These are phyloP conservation scores for Oeneis ivallda DNA, from an alignment of 2,888 invertebrate species.

Conservation along the genomic window DNA sequence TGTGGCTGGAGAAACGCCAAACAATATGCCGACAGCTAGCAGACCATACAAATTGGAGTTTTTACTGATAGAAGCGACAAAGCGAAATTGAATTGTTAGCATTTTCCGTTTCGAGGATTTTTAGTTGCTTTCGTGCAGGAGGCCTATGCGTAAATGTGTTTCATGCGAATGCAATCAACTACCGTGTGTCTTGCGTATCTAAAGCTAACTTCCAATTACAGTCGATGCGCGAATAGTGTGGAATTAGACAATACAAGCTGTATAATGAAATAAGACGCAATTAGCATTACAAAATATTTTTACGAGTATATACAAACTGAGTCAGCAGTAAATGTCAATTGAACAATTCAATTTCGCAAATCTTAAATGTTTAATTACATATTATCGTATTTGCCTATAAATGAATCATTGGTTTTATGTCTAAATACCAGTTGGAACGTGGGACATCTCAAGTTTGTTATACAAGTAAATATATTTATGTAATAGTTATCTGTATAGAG, in stretches of 20 bases:
- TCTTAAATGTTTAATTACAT: constrained; percentile 31
- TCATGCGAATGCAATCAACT: constrained; percentile 66
- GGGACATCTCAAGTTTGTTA: constrained; percentile 38
- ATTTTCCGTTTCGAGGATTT: constrained; percentile 73
- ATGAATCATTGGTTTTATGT: constrained; percentile 22
- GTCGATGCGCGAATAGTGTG: constrained; percentile 38
- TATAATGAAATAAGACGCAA: constrained; percentile 33
- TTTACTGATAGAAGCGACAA: constrained; percentile 72
- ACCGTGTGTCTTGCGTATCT: constrained; percentile 58
- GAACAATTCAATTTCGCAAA: constrained; percentile 58
- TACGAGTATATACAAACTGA: constrained; percentile 43
- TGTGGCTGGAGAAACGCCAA: constrained; percentile 71
- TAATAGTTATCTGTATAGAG: constrained; percentile 26
- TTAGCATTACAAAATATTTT: constrained; percentile 39
- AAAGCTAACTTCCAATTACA: constrained; percentile 38
- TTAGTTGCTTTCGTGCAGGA: constrained; percentile 69
- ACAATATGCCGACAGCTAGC: constrained; percentile 67
- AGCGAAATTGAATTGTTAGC: constrained; percentile 81
- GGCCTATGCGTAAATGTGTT: constrained; percentile 45
- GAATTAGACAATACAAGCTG: constrained; percentile 34
- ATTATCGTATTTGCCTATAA: constrained; percentile 15
- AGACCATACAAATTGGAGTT: constrained; percentile 64
- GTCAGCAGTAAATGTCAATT: constrained; percentile 26
- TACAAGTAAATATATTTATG: constrained; percentile 43
- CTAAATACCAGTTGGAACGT: constrained; percentile 31